Conservation (phyloP, 2,113 vertebrate genomes). For the Aspiorhynchus laticeps region DNA sequence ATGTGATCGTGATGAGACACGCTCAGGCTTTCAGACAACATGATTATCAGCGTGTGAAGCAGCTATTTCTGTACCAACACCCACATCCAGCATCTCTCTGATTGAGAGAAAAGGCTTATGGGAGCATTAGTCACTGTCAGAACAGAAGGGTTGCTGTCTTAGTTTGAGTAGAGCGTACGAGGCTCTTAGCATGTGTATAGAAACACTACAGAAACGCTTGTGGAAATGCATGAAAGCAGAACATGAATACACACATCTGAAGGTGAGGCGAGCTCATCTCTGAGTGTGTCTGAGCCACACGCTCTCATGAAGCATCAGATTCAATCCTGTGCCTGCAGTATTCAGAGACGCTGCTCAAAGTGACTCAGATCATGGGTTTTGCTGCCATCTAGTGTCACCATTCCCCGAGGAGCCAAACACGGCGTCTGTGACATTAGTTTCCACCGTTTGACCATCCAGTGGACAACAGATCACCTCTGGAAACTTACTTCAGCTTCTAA, state of each 20-base stretch:
- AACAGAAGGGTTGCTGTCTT: not conserved
- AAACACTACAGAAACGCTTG: not conserved
- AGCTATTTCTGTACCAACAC: not conserved
- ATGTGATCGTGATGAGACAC: not conserved
- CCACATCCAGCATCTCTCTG: constrained; percentile 24
- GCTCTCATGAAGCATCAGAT: too few relatives aligned
- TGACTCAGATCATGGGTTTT: not conserved
- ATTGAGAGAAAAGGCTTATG: not conserved
- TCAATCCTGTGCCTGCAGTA: not conserved
- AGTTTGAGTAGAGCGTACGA: not conserved
- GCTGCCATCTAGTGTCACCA: not conserved
- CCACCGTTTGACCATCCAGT: not conserved
- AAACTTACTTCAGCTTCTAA: not conserved
- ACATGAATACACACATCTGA: not conserved
- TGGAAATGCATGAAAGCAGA: not conserved
- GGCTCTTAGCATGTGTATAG: not conserved
- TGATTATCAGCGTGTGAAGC: not conserved
- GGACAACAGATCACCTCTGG: too few relatives aligned
- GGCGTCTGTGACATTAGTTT: not conserved
- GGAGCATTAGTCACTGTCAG: not conserved
- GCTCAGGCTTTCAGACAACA: too few relatives aligned
- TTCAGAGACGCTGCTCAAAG: not conserved
- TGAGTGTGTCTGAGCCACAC: not conserved
- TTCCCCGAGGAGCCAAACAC: not conserved
- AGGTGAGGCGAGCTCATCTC: too few relatives aligned